phyloP scores from a whole-genome alignment of 2,797 vertebrate genomes.

The Sebastiscus albofasciatus region DNA sequence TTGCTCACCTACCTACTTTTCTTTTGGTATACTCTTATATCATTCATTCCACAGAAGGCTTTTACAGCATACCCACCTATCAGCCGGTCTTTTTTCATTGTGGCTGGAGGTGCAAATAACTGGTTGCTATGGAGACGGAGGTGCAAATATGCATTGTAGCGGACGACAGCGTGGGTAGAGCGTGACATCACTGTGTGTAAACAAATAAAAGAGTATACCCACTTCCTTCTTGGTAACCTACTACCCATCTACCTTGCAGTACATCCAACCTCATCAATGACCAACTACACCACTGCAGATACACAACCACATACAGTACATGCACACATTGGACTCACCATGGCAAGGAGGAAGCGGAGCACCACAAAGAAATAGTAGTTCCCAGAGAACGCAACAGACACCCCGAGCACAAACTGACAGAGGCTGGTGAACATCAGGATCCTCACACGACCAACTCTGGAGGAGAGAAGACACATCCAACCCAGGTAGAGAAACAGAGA shows the following conservation, averaged over 20 bases:
- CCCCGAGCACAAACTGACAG: constrained; percentile 88
- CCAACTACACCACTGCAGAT: accelerated
- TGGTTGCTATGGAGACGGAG: no score
- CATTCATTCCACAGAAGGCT: background rate
- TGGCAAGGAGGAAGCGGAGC: constrained; percentile 91
- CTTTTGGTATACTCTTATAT: background rate
- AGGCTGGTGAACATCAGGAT: constrained; percentile 89
- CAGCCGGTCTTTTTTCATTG: no score
- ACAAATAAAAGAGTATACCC: no score
- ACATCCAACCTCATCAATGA: no score
- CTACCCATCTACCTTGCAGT: no score
- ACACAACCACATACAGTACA: background rate
- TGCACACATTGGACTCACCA: constrained; percentile 83
- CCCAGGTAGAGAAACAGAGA: background rate
- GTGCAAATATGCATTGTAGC: no score
- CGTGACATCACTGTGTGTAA: no score
- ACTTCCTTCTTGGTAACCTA: no score
- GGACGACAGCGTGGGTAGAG: no score
- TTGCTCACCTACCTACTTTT: background rate
- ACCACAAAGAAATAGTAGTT: constrained; percentile 90
- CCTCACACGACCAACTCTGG: constrained; percentile 88
- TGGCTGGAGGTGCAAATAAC: no score
- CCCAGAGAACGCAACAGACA: constrained; percentile 86
- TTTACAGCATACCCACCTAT: no score
- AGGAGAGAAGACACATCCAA: background rate